A percentile compares a stretch with the other conserved stretches of the same genome.
phyloP scores from a whole-genome alignment of 2,888 invertebrate genomes.

The Dromius quadrimaculatus region DNA sequence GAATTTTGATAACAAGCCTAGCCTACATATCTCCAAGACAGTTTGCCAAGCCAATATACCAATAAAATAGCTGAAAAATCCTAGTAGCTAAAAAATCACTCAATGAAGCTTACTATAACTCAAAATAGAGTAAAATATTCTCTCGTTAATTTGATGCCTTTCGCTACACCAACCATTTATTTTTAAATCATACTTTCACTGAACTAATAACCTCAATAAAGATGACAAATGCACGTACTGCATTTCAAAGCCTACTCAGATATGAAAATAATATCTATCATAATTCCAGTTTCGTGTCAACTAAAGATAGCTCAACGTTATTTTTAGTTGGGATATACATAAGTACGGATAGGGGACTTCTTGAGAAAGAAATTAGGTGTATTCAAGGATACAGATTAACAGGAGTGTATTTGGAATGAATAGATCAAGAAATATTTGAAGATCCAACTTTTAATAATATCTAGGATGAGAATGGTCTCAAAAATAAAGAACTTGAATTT shows the following conservation, averaged over 20 bases:
- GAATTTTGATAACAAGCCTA: slow-evolving; percentile 8
- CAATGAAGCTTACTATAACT: too few species aligned
- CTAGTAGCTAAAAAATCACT: neutral
- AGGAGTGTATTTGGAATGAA: neutral
- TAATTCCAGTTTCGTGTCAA: slow-evolving; percentile 47
- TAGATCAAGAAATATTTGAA: neutral
- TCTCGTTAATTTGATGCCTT: neutral
- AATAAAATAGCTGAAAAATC: neutral
- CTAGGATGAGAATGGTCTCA: too few species aligned
- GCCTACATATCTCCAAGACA: neutral
- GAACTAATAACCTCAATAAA: slow-evolving; percentile 46
- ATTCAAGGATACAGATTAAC: neutral
- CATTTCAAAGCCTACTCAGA: slow-evolving; percentile 32
- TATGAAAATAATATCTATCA: slow-evolving; percentile 50
- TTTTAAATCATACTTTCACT: slow-evolving; percentile 36
- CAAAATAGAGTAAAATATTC: neutral
- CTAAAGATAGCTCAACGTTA: slow-evolving; percentile 33
- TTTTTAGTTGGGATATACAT: slow-evolving; percentile 25
- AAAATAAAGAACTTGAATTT: too few species aligned
- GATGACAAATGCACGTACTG: slow-evolving; percentile 42
- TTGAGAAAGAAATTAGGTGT: neutral
- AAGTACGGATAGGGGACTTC: slow-evolving; percentile 6
- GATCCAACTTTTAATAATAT: neutral
- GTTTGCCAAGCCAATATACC: too few species aligned
- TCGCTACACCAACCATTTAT: slow-evolving; percentile 24